Conservation (phyloP, 2,113 vertebrate genomes). For the Gadus chalcogrammus region DNA sequence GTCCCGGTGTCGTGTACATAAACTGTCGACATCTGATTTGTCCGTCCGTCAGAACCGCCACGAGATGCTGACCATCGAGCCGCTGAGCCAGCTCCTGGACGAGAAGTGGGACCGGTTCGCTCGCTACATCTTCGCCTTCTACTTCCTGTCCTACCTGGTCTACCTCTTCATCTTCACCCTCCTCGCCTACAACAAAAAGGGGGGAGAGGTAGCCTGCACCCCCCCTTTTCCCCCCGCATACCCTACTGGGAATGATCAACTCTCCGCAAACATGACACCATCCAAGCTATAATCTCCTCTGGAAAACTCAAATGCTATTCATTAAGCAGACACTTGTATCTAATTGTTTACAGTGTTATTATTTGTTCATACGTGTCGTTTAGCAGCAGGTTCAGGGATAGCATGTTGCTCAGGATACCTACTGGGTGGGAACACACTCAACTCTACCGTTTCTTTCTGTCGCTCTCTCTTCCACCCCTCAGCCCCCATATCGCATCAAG, state of each 20-base stretch:
- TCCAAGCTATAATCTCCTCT: too few relatives aligned
- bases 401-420: not conserved
- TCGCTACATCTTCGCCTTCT: slow-evolving; percentile 80
- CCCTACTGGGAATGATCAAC: not conserved
- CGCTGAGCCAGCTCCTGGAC: slow-evolving; percentile 82
- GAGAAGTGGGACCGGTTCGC: slow-evolving; percentile 87
- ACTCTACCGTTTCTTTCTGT: not conserved
- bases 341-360: too few relatives aligned
- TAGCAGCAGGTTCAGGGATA: not conserved
- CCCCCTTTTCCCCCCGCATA: not conserved
- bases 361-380: not conserved
- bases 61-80: slow-evolving; percentile 87
- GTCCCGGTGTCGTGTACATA: too few relatives aligned
- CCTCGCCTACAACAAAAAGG: slow-evolving; percentile 76
- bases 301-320: too few relatives aligned
- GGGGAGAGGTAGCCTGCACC: slow-evolving; percentile 58
- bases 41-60: slow-evolving; percentile 79
- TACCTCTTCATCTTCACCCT: slow-evolving; percentile 83
- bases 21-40: too few relatives aligned
- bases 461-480: slow-evolving; percentile 28
- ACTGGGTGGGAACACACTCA: not conserved
- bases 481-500: slow-evolving; percentile 71
- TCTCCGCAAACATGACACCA: not conserved
- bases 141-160: slow-evolving; percentile 76
- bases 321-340: too few relatives aligned